These are phyloP conservation scores for Perccottus glenii DNA, from an alignment of 2,113 vertebrate genomes.

Conservation along the genomic window DNA sequence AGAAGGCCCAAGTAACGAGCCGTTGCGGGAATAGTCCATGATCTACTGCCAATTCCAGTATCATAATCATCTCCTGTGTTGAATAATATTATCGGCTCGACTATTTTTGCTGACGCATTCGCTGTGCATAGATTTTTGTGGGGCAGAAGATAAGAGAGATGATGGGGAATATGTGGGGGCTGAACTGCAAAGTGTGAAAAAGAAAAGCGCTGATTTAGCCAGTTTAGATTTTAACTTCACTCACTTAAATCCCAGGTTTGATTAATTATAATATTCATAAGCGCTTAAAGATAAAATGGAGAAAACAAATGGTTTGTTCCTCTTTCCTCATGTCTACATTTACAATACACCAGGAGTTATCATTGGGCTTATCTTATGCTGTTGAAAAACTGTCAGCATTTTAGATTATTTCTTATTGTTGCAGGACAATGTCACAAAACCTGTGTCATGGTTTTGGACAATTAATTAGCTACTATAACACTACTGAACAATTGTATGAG, in stretches of 20 bases:
- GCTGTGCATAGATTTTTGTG: slow-evolving; percentile 37
- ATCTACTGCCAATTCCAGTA: slow-evolving; percentile 52
- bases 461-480: neutral
- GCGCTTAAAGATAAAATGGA: slow-evolving; percentile 6
- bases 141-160: slow-evolving; percentile 40
- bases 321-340: slow-evolving; percentile 4
- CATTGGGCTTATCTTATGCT: neutral
- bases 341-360: neutral
- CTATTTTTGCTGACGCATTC: slow-evolving; percentile 58
- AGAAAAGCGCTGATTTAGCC: slow-evolving; percentile 23
- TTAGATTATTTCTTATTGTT: slow-evolving; percentile 11
- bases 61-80: slow-evolving; percentile 60
- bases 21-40: slow-evolving; percentile 47
- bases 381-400: slow-evolving; percentile 3
- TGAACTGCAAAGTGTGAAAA: slow-evolving; percentile 23
- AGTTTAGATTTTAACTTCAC: slow-evolving; percentile 33
- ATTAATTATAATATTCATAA: slow-evolving; percentile 10
- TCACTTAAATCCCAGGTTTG: slow-evolving; percentile 27
- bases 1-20: slow-evolving; percentile 60
- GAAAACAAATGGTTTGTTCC: slow-evolving; percentile 9
- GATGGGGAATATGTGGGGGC: slow-evolving; percentile 43
- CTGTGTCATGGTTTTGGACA: neutral
- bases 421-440: neutral
- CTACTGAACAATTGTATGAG: neutral
- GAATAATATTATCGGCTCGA: slow-evolving; percentile 46